A percentile compares a stretch with the other conserved stretches of the same genome.
phyloP scores from a whole-genome alignment of 2,113 vertebrate genomes.

The Centropristis striata region DNA sequence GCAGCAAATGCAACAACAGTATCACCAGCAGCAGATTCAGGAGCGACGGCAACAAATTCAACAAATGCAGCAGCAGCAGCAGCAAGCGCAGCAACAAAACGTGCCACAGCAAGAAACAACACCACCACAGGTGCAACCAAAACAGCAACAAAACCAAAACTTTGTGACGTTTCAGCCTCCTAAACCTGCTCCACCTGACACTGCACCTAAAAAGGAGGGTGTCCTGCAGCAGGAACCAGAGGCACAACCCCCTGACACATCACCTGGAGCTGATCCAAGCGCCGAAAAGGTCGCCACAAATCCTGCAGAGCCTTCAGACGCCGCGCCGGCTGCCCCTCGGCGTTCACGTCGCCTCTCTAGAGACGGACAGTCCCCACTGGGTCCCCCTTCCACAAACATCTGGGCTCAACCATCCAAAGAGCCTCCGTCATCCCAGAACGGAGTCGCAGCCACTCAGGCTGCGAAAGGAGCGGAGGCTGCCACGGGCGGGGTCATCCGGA shows the following conservation, averaged over 20 bases:
- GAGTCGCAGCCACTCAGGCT: constrained; percentile 48
- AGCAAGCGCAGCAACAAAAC: constrained; percentile 61
- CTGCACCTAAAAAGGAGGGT: constrained; percentile 61
- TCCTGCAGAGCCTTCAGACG: constrained; percentile 80
- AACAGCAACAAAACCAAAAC: constrained; percentile 69
- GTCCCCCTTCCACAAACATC: constrained; percentile 54
- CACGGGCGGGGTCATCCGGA: constrained; percentile 90
- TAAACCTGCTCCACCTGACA: constrained; percentile 37
- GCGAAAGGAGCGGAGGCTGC: constrained; percentile 72
- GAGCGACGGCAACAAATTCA: constrained; percentile 68
- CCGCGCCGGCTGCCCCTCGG: constrained; percentile 85
- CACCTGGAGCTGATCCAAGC: constrained; percentile 79
- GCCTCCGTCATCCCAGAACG: constrained; percentile 68
- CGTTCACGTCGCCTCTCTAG: constrained; percentile 96
- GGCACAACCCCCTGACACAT: constrained; percentile 70
- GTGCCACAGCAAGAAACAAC: constrained; percentile 67
- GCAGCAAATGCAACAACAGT: constrained; percentile 78
- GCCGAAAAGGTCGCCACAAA: constrained; percentile 84
- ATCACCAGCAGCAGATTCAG: constrained; percentile 71
- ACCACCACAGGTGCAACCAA: constrained; percentile 85
- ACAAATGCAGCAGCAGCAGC: constrained; percentile 76
- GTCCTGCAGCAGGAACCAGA: constrained; percentile 76
- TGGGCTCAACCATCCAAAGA: constrained; percentile 76
- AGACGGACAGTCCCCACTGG: constrained; percentile 88
- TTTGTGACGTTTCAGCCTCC: constrained; percentile 58